Conservation (phyloP, 2,888 invertebrate genomes). For the Oxyteleia sp. region DNA sequence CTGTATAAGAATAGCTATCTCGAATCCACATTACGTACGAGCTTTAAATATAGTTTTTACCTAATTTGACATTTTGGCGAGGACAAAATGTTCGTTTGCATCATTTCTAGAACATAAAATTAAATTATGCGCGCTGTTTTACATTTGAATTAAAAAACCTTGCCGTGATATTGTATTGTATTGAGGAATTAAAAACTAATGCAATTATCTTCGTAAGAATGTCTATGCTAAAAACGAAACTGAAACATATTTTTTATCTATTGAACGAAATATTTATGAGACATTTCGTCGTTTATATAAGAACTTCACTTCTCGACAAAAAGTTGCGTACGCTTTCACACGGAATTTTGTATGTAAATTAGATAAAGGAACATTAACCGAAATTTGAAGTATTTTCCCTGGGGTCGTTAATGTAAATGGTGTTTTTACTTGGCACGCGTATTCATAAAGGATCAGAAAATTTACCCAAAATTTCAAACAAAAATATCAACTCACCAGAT, state of each 20-base stretch:
- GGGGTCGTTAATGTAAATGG: no score
- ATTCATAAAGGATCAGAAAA: no score
- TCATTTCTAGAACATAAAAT: background rate
- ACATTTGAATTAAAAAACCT: background rate
- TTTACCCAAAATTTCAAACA: no score
- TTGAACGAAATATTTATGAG: background rate
- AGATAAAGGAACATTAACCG: background rate
- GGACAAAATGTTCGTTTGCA: no score
- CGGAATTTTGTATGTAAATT: background rate
- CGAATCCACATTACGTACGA: no score
- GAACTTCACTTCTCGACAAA: background rate
- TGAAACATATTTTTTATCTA: background rate
- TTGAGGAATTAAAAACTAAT: background rate
- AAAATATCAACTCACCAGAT: no score
- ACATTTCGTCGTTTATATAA: background rate
- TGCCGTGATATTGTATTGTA: no score
- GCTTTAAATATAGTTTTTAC: no score
- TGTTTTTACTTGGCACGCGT: no score
- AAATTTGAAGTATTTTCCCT: no score
- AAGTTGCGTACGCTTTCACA: background rate
- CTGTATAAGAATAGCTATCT: no score
- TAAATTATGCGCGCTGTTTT: background rate
- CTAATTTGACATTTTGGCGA: no score
- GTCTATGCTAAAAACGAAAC: background rate
- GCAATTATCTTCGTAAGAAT: background rate